Percentiles rank a stretch among this genome's conserved stretches.
Evolutionary conservation across 2,888 invertebrate genomes (phyloP).

Genomic region (Lycaena phlaeas): DNA sequence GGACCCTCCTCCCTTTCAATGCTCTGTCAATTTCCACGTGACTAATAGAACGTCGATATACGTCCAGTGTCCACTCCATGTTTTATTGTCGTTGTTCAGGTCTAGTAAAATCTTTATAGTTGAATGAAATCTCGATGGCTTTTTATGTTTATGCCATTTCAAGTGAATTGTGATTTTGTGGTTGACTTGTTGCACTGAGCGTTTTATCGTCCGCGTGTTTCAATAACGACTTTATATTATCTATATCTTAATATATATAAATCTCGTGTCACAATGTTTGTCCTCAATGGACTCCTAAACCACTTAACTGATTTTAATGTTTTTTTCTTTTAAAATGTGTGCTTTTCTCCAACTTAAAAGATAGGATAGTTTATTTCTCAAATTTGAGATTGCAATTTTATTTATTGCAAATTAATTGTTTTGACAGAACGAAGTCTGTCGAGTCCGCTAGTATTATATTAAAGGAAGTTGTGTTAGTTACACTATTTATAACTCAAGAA

Average conservation of each 20-base stretch:
- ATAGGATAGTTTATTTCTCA: too few relatives aligned
- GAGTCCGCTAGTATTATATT: too few relatives aligned
- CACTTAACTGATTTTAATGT: too few relatives aligned
- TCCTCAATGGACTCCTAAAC: too few relatives aligned
- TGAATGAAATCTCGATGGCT: slow-evolving; percentile 1
- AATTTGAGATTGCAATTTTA: too few relatives aligned
- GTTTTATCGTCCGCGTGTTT: not conserved
- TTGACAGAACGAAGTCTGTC: too few relatives aligned
- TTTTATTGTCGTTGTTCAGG: slow-evolving; percentile 28
- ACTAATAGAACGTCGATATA: slow-evolving; percentile 41
- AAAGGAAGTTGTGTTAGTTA: too few relatives aligned
- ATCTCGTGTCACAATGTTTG: too few relatives aligned
- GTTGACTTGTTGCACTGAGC: slow-evolving; percentile 1
- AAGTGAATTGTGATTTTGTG: not conserved
- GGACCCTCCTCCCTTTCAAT: slow-evolving; percentile 29
- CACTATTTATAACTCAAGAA: too few relatives aligned
- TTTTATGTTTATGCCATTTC: slow-evolving; percentile 8
- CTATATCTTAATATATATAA: not conserved
- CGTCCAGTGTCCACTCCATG: slow-evolving; percentile 24
- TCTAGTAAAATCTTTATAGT: slow-evolving; percentile 13
- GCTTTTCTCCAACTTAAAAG: too few relatives aligned
- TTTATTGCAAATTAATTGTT: too few relatives aligned
- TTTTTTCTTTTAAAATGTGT: too few relatives aligned
- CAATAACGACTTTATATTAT: not conserved
- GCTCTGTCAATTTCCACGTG: slow-evolving; percentile 34